phyloP scores from a whole-genome alignment of 2,888 invertebrate genomes.

The Ormyrus nitidulus region DNA sequence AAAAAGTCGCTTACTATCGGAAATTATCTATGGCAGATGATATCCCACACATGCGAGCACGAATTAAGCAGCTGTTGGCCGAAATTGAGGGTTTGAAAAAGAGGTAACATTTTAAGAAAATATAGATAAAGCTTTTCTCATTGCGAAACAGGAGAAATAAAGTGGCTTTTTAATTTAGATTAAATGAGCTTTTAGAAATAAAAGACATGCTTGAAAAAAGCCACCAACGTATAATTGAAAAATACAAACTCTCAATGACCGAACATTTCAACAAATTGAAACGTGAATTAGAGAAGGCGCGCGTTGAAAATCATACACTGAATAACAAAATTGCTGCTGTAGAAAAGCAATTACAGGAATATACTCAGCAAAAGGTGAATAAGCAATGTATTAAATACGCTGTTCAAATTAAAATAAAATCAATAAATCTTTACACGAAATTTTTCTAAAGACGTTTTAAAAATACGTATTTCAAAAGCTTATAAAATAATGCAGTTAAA shows the following conservation, averaged over 20 bases:
- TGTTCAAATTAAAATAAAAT: neutral
- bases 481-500: no score
- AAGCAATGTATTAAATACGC: no score
- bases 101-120: constrained; percentile 33
- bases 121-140: neutral
- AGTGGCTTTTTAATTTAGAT: constrained; percentile 44
- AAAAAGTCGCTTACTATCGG: constrained; percentile 33
- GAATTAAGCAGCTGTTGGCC: constrained; percentile 36
- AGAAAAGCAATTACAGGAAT: constrained; percentile 62
- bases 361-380: constrained; percentile 62
- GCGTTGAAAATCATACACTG: constrained; percentile 58
- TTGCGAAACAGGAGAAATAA: no score
- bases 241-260: constrained; percentile 59
- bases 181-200: constrained; percentile 60
- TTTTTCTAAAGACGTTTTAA: no score
- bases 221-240: constrained; percentile 60
- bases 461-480: no score
- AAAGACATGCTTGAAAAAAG: constrained; percentile 58
- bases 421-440: neutral
- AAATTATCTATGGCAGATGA: neutral
- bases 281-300: constrained; percentile 56
- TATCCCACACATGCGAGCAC: constrained; percentile 26
- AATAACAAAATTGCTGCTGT: constrained; percentile 54
- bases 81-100: constrained; percentile 43
- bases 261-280: constrained; percentile 60